phyloP scores from a whole-genome alignment of 2,888 invertebrate species.

The Cheilosia vulpina region DNA sequence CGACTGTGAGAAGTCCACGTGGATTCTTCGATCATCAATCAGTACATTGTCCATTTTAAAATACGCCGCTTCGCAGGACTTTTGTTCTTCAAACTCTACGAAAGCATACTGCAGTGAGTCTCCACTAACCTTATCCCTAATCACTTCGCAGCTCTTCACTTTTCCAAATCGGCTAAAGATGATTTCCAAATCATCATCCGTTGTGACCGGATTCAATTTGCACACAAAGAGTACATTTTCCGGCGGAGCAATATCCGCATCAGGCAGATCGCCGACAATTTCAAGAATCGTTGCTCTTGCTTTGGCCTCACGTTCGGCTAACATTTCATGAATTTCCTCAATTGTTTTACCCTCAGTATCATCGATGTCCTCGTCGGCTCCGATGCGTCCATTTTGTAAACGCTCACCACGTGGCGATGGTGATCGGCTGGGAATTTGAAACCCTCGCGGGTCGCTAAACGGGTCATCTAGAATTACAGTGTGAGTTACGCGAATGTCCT shows the following conservation, averaged over 20 bases:
- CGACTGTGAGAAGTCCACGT: constrained; percentile 99
- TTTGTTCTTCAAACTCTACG: constrained; percentile 96
- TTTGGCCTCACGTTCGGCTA: constrained; percentile 96
- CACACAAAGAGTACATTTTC: constrained; percentile 99
- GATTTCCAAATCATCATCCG: constrained; percentile 97
- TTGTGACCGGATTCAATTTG: constrained; percentile 99
- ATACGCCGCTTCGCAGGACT: constrained; percentile 98
- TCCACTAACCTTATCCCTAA: constrained; percentile 94
- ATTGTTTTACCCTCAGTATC: constrained; percentile 93
- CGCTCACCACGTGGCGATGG: constrained; percentile 94
- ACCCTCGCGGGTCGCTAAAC: constrained; percentile 92
- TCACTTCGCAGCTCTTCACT: constrained; percentile 97
- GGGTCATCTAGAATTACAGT: constrained; percentile 98
- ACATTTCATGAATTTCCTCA: constrained; percentile 93
- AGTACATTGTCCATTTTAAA: constrained; percentile 99
- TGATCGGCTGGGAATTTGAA: constrained; percentile 92
- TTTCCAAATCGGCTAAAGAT: constrained; percentile 98
- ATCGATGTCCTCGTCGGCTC: constrained; percentile 96
- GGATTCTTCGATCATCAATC: constrained; percentile 98
- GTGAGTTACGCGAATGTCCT: constrained; percentile 98
- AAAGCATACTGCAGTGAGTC: constrained; percentile 99
- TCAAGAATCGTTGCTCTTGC: constrained; percentile 98
- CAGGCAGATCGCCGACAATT: constrained; percentile 98
- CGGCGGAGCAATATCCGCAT: constrained; percentile 98
- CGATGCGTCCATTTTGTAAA: constrained; percentile 93